Evolutionary conservation across 1,140 invertebrate genomes (phyloP), one percentile per base, ranked within the genome.

Genomic region (Drosophila pectinifera): DNA sequence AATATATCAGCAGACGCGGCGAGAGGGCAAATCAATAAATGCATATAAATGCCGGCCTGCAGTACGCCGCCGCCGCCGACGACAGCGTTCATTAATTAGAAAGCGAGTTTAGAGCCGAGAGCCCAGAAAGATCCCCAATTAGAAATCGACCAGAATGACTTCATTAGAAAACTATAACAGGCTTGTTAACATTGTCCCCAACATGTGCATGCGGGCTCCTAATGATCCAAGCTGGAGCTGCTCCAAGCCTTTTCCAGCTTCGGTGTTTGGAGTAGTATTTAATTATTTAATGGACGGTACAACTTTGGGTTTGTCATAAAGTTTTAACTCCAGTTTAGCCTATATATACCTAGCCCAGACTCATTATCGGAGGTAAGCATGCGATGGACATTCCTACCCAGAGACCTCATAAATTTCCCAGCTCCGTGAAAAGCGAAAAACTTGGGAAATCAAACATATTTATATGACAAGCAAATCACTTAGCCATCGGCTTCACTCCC

Each of bases 131-230:
- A 46, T 78, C 74, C 62, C 83, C 78, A 88, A 86, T 88, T 86
- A 88, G 83, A 88, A 86, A 76, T 69, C 56, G 73, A 24, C 70
- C 65, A 51, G 76, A 86, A 86, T 88, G 83, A 88, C 83, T 86
- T 86, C 83, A 86, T 86, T 86, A 86, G 83, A 88, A 86, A 86
- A 86, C 83, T 88, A 86, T 86, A 86, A 86, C 83, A 88, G 62
- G 70, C 83, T 83, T 86, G 83, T 86, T 86, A 86, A 86, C 67
- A 68, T 85, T 76, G 56, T 88, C 79, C 77, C 65, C 45, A 39
- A 70, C 73, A 79, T n/a, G n/a, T 75, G 70, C 70, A 80, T 75
- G 48, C 67, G 63, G 63, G 36, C 53, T 34, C 45, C 56, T 73
- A 85, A 85, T 73, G 78, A 86, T 80, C 64, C 20, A 5, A 45